Evolutionary conservation across 2,888 invertebrate species (phyloP).

Genomic region (Galeopsomyia nigrocyanea): DNA sequence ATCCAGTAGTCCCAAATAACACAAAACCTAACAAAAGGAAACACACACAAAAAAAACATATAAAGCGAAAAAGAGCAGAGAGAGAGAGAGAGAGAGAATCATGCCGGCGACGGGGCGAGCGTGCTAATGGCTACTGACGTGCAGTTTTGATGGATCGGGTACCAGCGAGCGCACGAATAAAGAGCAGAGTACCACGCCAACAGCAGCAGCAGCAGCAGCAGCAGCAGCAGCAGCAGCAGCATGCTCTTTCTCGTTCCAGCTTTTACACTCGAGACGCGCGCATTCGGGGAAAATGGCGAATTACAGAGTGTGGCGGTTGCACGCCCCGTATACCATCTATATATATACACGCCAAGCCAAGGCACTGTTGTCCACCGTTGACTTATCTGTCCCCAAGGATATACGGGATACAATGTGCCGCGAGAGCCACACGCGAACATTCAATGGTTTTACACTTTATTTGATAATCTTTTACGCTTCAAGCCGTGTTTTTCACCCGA

Average conservation of each 20-base stretch:
- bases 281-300: conserved; percentile 51
- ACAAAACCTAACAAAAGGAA: neutral
- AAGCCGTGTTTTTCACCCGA: conserved; percentile 19
- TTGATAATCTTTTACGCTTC: conserved; percentile 40
- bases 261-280: conserved; percentile 49
- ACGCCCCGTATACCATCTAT: conserved; percentile 1
- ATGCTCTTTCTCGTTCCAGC: conserved; percentile 58
- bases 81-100: conserved; percentile 27
- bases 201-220: neutral
- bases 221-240: neutral
- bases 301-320: conserved; percentile 50
- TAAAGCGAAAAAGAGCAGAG: neutral
- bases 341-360: conserved; percentile 15
- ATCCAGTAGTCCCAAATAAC: too few species aligned
- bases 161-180: conserved; percentile 55
- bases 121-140: conserved; percentile 77
- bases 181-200: conserved; percentile 11
- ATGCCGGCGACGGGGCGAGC: conserved; percentile 67
- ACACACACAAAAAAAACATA: neutral
- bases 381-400: conserved; percentile 68
- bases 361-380: conserved; percentile 57
- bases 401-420: neutral
- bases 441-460: conserved; percentile 32
- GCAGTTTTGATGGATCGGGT: conserved; percentile 74
- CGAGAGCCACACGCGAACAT: neutral